Percentiles rank a stretch among this genome's conserved stretches.
These are phyloP conservation scores for Gerosis bhagava DNA, from an alignment of 2,888 invertebrate species.

Conservation along the genomic window DNA sequence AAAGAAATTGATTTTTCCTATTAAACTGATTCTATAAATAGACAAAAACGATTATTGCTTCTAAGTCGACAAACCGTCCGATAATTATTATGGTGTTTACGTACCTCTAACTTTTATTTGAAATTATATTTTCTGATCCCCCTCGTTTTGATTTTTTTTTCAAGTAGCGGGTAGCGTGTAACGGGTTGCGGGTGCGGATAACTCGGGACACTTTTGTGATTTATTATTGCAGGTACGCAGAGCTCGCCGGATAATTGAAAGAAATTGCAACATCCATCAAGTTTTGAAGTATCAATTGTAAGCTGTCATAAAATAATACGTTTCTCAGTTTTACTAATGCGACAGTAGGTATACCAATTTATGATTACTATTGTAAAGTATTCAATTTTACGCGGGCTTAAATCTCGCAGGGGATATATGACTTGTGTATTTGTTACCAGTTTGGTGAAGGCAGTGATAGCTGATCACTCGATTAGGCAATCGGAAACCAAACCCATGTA, in stretches of 20 bases:
- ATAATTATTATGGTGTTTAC: constrained; percentile 15
- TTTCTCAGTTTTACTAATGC: too few relatives aligned
- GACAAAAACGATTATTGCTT: constrained; percentile 19
- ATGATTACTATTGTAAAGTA: too few relatives aligned
- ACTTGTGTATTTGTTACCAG: too few relatives aligned
- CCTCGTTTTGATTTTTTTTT: constrained; percentile 68
- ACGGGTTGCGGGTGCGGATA: constrained; percentile 67
- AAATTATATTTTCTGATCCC: constrained; percentile 72
- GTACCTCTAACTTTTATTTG: constrained; percentile 10
- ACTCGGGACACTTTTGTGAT: constrained; percentile 69
- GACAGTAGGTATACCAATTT: too few relatives aligned
- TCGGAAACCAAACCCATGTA: too few relatives aligned
- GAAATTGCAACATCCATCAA: constrained; percentile 44
- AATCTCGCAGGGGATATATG: too few relatives aligned
- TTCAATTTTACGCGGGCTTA: too few relatives aligned
- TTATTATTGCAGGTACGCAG: constrained; percentile 60
- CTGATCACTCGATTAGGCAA: too few relatives aligned
- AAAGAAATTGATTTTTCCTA: constrained; percentile 3
- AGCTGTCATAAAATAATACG: constrained; percentile 11
- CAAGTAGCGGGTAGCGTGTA: constrained; percentile 50
- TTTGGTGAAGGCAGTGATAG: too few relatives aligned
- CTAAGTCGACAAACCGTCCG: constrained; percentile 12
- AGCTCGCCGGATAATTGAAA: constrained; percentile 56
- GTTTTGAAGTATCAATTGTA: constrained; percentile 25
- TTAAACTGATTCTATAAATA: constrained; percentile 3